Percentiles rank a stretch among this genome's conserved stretches.
phyloP scores from a whole-genome alignment of 2,797 vertebrate species.

The Cephalopachus bancanus region DNA sequence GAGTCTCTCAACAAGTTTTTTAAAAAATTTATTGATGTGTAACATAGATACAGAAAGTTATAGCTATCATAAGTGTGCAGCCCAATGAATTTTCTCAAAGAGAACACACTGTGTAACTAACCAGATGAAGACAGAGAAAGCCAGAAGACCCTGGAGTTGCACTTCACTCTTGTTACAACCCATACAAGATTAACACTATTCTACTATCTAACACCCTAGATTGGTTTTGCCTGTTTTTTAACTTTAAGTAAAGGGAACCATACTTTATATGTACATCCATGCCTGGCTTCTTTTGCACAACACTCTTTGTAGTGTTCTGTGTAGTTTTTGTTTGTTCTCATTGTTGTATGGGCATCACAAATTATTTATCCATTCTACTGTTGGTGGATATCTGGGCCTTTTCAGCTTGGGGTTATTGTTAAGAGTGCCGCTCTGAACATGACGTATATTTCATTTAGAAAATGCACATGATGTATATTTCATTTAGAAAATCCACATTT shows the following conservation, averaged over 20 bases:
- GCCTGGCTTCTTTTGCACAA: neutral
- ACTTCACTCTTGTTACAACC: neutral
- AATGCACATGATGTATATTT: neutral
- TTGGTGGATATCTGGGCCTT: neutral
- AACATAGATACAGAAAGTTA: neutral
- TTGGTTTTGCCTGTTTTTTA: neutral
- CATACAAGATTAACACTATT: neutral
- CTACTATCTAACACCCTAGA: neutral
- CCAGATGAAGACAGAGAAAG: neutral
- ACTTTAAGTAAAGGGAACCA: neutral
- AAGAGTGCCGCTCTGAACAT: neutral
- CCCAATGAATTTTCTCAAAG: neutral
- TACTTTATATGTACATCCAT: neutral
- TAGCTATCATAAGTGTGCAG: neutral
- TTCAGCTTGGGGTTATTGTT: neutral
- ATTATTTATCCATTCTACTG: neutral
- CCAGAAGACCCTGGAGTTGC: neutral
- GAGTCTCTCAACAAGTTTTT: neutral
- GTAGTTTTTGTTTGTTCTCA: neutral
- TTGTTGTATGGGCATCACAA: neutral
- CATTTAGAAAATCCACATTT: neutral
- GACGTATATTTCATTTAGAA: neutral
- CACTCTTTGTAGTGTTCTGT: neutral
- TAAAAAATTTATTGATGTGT: neutral
- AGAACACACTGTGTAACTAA: neutral